Percentiles rank a stretch among this genome's conserved stretches.
These are phyloP conservation scores for Araneus ventricosus DNA, from an alignment of 1,140 invertebrate genomes.

Conservation along the genomic window DNA sequence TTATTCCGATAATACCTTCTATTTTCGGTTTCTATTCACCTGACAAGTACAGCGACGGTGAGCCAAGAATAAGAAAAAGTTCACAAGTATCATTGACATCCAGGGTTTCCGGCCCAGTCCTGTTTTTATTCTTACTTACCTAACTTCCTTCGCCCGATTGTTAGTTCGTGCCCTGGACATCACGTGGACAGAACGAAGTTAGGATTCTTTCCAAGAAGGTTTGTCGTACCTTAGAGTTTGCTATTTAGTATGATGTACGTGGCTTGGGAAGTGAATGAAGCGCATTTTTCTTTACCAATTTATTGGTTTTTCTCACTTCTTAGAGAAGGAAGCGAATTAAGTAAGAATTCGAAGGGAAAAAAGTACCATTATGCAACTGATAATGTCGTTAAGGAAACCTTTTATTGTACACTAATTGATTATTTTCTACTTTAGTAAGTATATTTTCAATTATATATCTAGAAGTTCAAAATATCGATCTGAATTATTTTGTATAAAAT, in stretches of 20 bases:
- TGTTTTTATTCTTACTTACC: constrained; percentile 40
- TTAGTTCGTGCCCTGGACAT: constrained; percentile 42
- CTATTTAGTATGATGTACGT: constrained; percentile 43
- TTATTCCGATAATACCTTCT: constrained; percentile 33
- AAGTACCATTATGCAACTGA: not conserved
- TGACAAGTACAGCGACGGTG: not conserved
- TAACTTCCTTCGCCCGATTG: constrained; percentile 33
- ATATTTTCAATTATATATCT: no score
- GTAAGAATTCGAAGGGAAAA: not conserved
- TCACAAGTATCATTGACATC: constrained; percentile 12
- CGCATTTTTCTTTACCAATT: not conserved
- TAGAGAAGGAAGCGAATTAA: not conserved
- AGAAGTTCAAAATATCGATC: no score
- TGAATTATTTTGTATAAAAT: no score
- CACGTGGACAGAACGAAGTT: constrained; percentile 41
- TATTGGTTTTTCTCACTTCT: not conserved
- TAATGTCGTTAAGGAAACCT: no score
- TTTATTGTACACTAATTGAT: no score
- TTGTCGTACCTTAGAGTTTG: not conserved
- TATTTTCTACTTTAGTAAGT: no score
- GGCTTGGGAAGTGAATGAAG: constrained; percentile 5
- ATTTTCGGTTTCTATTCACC: constrained; percentile 17
- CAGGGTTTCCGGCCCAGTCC: constrained; percentile 9
- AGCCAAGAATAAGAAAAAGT: constrained; percentile 10
- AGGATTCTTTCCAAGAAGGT: constrained; percentile 23